phyloP scores from a whole-genome alignment of 2,797 vertebrate genomes.

The Sebastolobus alascanus region DNA sequence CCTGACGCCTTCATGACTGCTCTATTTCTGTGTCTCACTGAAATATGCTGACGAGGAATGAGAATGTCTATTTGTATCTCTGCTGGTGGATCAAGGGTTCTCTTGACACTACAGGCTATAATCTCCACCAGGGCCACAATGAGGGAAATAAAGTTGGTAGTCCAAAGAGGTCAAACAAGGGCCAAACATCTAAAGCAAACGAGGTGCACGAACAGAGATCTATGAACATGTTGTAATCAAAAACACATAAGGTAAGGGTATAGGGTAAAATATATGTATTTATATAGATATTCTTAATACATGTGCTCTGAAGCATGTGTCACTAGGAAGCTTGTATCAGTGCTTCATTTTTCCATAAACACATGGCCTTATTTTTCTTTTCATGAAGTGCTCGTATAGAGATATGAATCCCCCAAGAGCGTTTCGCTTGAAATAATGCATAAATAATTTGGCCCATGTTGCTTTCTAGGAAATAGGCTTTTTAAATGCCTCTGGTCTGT shows the following conservation, averaged over 20 bases:
- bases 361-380: not conserved
- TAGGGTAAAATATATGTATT: not conserved
- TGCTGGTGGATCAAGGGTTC: conserved; percentile 3
- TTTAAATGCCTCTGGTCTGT: not conserved
- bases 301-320: not conserved
- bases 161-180: not conserved
- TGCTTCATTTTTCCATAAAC: not conserved
- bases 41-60: conserved; percentile 12
- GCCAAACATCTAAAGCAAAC: not conserved
- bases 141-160: not conserved
- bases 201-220: too few relatives aligned
- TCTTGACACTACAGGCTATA: not conserved
- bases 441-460: not conserved
- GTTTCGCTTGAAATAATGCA: not conserved
- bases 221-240: not conserved
- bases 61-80: conserved; percentile 22
- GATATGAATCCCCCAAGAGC: not conserved
- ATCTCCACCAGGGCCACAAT: not conserved
- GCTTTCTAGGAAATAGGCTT: conserved; percentile 3
- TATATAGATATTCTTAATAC: not conserved
- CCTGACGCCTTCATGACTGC: not conserved
- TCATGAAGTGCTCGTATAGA: not conserved
- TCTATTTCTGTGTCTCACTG: conserved; percentile 19
- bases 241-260: not conserved
- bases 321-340: not conserved